These are phyloP conservation scores for Rhynchonycteris naso DNA, from an alignment of 2,797 vertebrate species.

Conservation along the genomic window DNA sequence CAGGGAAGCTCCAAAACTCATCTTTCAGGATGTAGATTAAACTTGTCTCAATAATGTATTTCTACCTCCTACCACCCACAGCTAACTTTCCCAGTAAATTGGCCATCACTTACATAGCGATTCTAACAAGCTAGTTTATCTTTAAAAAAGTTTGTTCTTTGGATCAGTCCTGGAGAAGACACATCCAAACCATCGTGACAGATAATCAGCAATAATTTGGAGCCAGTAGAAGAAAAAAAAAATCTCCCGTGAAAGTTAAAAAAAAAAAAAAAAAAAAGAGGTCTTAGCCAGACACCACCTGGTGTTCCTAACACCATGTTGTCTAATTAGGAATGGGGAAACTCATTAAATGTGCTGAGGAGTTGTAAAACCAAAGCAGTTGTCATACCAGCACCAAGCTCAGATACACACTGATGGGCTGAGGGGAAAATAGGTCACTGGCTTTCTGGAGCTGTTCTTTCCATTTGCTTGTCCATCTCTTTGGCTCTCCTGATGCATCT, in stretches of 20 bases:
- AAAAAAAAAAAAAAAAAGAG: not conserved
- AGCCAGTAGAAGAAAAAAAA: conserved; percentile 9
- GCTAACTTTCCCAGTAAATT: not conserved
- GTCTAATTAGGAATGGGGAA: conserved; percentile 28
- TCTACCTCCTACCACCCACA: not conserved
- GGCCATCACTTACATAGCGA: not conserved
- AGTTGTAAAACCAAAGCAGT: conserved; percentile 10
- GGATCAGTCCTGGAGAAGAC: not conserved
- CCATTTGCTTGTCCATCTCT: not conserved
- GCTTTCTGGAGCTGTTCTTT: conserved; percentile 6
- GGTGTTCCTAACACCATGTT: conserved; percentile 15
- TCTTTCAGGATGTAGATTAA: not conserved
- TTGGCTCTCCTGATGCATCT: not conserved
- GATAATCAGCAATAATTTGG: conserved; percentile 27
- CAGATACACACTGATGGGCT: not conserved
- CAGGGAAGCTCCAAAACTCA: not conserved
- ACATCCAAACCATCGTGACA: conserved; percentile 19
- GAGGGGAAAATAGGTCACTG: not conserved
- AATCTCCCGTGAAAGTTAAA: not conserved
- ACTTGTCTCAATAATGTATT: not conserved
- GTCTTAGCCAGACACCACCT: conserved; percentile 49
- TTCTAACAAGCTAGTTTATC: not conserved
- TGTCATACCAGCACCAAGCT: conserved; percentile 4
- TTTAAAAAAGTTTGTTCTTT: not conserved
- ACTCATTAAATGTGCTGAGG: conserved; percentile 23